A percentile compares a stretch with the other conserved stretches of the same genome.
Evolutionary conservation across 2,113 vertebrate genomes (phyloP).

Genomic region (Ctenomys sociabilis): DNA sequence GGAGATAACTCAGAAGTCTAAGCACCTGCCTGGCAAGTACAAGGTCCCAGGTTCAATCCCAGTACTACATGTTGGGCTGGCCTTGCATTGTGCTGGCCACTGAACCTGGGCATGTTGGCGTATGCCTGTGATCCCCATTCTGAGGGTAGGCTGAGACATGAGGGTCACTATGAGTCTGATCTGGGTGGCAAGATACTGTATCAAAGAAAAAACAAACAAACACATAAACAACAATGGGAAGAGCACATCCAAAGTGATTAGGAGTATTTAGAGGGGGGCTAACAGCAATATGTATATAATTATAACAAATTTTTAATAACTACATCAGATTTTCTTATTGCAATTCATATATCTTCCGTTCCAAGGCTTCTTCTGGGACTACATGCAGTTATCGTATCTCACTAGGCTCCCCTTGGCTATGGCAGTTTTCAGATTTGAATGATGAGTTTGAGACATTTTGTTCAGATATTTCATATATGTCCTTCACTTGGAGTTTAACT

Average conservation of each 20-base stretch:
- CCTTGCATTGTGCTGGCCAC: no score
- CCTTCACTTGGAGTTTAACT: not conserved
- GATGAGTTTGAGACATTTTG: not conserved
- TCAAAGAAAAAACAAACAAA: no score
- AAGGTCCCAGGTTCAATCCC: no score
- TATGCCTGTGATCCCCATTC: no score
- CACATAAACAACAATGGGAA: not conserved
- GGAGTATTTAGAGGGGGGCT: not conserved
- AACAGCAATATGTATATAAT: not conserved
- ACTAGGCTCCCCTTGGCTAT: not conserved
- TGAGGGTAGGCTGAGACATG: no score
- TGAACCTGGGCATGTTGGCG: no score
- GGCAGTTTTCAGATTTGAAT: not conserved
- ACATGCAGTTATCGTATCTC: not conserved
- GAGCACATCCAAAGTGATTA: not conserved
- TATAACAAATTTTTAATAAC: not conserved
- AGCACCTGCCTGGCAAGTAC: no score
- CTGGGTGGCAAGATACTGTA: no score
- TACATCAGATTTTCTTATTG: not conserved
- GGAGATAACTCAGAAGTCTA: no score
- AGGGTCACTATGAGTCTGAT: no score
- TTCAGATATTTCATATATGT: not conserved
- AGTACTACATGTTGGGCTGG: no score
- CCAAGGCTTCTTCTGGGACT: not conserved
- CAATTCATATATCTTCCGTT: not conserved